phyloP scores from a whole-genome alignment of 2,113 vertebrate genomes.

The Crocuta crocuta region DNA sequence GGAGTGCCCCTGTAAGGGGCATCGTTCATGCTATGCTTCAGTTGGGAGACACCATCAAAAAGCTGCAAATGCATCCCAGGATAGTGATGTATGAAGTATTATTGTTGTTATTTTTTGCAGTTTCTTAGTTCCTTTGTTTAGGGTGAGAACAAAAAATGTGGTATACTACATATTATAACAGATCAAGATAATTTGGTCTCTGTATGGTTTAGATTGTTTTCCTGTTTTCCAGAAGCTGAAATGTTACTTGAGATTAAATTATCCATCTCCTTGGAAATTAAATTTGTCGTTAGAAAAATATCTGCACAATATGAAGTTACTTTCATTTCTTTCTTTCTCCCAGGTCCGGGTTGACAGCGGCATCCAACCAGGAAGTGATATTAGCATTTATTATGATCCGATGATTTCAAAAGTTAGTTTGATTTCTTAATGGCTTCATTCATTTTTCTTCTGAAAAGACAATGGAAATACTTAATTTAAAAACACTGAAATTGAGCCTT shows the following conservation, averaged over 20 bases:
- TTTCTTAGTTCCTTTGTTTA: not conserved
- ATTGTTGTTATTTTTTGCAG: rapidly evolving
- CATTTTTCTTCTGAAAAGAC: conserved; percentile 17
- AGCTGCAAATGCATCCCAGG: conserved; percentile 59
- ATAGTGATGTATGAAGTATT: not conserved
- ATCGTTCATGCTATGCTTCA: conserved; percentile 55
- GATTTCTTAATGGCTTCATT: conserved; percentile 65
- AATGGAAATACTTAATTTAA: not conserved
- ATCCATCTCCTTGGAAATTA: not conserved
- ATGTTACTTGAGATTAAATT: conserved; percentile 50
- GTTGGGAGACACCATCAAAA: conserved; percentile 50
- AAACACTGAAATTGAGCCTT: not conserved
- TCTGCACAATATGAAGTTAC: not conserved
- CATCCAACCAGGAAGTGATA: conserved; percentile 98
- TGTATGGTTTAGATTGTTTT: not conserved
- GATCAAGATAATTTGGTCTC: conserved; percentile 51
- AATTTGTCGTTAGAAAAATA: conserved; percentile 37
- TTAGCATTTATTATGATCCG: conserved; percentile 99
- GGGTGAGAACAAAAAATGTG: not conserved
- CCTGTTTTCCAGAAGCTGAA: conserved; percentile 42
- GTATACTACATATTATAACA: conserved; percentile 39
- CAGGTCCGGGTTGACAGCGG: conserved; percentile 98
- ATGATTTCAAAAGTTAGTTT: conserved; percentile 99
- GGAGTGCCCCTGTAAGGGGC: conserved; percentile 55
- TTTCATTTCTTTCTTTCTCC: conserved; percentile 64